Conservation (phyloP, 2,888 invertebrate genomes). For the Tipula helvola region DNA sequence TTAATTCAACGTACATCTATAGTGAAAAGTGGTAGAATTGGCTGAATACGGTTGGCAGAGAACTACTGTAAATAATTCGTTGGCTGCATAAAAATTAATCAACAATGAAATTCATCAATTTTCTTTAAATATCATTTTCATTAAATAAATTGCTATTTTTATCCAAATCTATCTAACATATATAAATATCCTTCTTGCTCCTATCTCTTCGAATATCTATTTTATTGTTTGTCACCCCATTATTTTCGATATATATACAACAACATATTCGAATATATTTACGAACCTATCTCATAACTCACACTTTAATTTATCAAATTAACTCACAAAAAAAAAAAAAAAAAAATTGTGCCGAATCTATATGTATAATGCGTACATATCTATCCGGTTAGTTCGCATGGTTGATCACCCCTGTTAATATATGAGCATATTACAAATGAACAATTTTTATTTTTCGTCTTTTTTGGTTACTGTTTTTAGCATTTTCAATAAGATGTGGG, state of each 20-base stretch:
- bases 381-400: conserved; percentile 22
- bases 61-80: too few relatives aligned
- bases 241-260: background rate
- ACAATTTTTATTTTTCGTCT: background rate
- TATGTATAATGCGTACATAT: background rate
- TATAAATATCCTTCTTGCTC: background rate
- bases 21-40: background rate
- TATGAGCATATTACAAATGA: background rate
- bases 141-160: background rate
- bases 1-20: background rate
- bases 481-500: conserved; percentile 6
- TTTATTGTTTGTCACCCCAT: background rate
- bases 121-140: background rate
- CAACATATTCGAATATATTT: background rate
- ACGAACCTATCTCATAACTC: background rate
- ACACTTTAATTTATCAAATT: background rate
- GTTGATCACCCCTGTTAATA: conserved; percentile 18
- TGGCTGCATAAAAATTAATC: background rate
- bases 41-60: background rate
- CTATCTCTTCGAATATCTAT: background rate
- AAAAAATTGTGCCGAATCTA: background rate
- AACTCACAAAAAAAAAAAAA: background rate
- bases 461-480: background rate
- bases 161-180: background rate
- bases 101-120: background rate